Conservation (phyloP, 2,113 vertebrate species). For the Oriolus oriolus region DNA sequence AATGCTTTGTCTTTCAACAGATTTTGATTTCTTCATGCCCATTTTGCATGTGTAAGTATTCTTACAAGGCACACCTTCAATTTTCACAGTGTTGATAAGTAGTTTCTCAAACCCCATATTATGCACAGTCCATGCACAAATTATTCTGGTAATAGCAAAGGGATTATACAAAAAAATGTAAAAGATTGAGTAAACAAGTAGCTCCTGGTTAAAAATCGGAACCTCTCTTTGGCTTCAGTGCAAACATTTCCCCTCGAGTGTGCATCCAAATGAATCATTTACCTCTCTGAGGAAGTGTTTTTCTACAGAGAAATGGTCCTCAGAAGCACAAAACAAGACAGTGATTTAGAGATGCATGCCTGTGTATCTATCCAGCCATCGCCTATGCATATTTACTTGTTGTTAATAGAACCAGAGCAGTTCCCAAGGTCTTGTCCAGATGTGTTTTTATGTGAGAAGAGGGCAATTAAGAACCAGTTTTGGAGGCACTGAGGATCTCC, state of each 20-base stretch:
- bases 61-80: neutral
- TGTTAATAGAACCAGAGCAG: neutral
- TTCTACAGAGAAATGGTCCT: neutral
- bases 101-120: neutral
- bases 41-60: neutral
- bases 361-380: neutral
- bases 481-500: neutral
- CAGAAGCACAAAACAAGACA: neutral
- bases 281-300: neutral
- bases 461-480: neutral
- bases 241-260: neutral
- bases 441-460: neutral
- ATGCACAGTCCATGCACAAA: neutral
- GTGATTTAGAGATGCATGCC: neutral
- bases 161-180: neutral
- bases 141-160: neutral
- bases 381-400: neutral
- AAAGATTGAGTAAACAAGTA: neutral
- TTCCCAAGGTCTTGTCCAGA: neutral
- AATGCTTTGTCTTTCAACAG: neutral
- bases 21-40: neutral
- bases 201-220: neutral
- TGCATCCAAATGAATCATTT: neutral
- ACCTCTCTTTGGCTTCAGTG: neutral
- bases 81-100: neutral